A percentile compares a stretch with the other conserved stretches of the same genome.
Conservation (phyloP, 1,140 invertebrate genomes). For the Heliconius eleuchia region DNA sequence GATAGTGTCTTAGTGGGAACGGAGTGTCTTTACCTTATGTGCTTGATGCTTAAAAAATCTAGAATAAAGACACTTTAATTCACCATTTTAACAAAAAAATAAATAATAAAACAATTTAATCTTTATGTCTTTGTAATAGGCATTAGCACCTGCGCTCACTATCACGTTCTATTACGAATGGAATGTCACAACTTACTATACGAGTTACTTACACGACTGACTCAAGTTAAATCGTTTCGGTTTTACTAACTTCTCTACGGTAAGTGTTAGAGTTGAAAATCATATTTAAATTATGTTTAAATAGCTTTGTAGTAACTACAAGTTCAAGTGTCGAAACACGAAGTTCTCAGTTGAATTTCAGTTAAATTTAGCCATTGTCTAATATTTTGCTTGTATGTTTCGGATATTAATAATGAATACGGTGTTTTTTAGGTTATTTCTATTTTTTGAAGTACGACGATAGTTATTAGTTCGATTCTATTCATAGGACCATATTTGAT, state of each 20-base stretch:
- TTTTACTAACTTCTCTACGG: slow-evolving; percentile 27
- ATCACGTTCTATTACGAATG: background rate
- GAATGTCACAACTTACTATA: slow-evolving; percentile 24
- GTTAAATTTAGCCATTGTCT: background rate
- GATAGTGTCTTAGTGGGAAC: too few relatives aligned
- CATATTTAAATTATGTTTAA: slow-evolving; percentile 25
- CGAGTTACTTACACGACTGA: background rate
- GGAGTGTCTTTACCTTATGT: too few relatives aligned
- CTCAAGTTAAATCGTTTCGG: slow-evolving; percentile 6
- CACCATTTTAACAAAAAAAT: too few relatives aligned
- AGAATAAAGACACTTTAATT: too few relatives aligned
- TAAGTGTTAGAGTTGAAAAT: slow-evolving; percentile 41
- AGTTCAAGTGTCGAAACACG: slow-evolving; percentile 48
- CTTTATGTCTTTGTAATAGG: too few relatives aligned
- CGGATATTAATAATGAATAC: background rate
- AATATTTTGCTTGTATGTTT: background rate
- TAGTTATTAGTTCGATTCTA: too few relatives aligned
- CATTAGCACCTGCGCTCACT: too few relatives aligned
- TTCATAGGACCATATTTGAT: too few relatives aligned
- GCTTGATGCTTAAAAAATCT: too few relatives aligned
- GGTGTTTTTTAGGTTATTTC: background rate
- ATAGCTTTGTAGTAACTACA: slow-evolving; percentile 43
- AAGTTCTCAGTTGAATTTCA: slow-evolving; percentile 46
- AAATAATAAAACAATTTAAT: too few relatives aligned
- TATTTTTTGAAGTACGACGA: background rate